phyloP scores from a whole-genome alignment of 2,797 vertebrate species.

The Mionectes olivaceus region DNA sequence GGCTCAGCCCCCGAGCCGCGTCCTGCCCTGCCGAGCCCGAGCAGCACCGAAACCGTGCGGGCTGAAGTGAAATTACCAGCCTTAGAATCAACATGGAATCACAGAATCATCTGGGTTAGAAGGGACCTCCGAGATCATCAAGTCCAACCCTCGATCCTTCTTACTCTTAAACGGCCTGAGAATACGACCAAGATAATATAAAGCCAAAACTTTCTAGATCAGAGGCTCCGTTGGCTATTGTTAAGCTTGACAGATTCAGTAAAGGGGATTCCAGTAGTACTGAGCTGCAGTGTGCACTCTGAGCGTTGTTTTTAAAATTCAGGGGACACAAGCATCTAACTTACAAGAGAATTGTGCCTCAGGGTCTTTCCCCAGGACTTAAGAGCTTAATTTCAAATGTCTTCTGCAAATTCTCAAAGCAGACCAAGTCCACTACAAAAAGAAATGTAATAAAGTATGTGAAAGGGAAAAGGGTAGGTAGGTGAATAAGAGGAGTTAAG shows the following conservation, averaged over 20 bases:
- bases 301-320: background rate
- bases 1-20: rapidly evolving
- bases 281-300: background rate
- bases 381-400: background rate
- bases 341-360: background rate
- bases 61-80: background rate
- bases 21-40: background rate
- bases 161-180: background rate
- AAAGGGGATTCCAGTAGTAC: background rate
- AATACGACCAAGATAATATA: background rate
- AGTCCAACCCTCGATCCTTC: no score
- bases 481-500: background rate
- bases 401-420: background rate
- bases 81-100: background rate
- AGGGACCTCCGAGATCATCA: no score
- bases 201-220: background rate
- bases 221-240: rapidly evolving
- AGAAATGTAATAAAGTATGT: background rate
- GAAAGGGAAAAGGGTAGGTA: background rate
- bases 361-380: background rate
- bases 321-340: background rate
- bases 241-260: background rate
- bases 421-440: background rate
- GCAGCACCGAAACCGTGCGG: no score
- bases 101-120: no score